phyloP scores from a whole-genome alignment of 2,888 invertebrate species.

The Aromia moschata region DNA sequence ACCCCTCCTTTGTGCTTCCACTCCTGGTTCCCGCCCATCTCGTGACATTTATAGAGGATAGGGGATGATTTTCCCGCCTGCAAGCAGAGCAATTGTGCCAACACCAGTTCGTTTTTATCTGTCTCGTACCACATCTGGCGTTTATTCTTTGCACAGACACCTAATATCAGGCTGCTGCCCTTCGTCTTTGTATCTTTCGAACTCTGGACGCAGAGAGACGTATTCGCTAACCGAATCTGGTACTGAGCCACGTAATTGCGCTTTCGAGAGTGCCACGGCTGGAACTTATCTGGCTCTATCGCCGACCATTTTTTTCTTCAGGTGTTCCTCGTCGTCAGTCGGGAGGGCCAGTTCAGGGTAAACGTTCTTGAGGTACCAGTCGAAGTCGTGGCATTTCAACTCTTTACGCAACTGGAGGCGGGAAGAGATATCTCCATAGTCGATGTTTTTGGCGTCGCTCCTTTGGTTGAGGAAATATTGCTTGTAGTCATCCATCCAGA shows the following conservation, averaged over 20 bases:
- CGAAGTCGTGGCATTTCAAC: conserved; percentile 83
- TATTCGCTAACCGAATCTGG: conserved; percentile 74
- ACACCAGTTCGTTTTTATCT: conserved; percentile 80
- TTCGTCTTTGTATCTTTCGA: conserved; percentile 80
- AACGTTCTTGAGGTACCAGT: conserved; percentile 87
- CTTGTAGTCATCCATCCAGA: conserved; percentile 98
- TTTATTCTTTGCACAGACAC: conserved; percentile 74
- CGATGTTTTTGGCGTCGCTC: conserved; percentile 69
- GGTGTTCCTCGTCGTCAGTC: conserved; percentile 66
- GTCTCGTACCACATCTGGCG: conserved; percentile 90
- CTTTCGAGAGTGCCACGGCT: conserved; percentile 86
- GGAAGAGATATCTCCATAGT: conserved; percentile 83
- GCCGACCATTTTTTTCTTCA: conserved; percentile 71
- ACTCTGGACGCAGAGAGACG: conserved; percentile 81
- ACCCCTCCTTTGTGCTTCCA: conserved; percentile 87
- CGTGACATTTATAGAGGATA: conserved; percentile 89
- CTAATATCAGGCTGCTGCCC: conserved; percentile 77
- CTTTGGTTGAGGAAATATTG: conserved; percentile 78
- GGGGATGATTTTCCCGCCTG: conserved; percentile 76
- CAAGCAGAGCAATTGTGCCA: conserved; percentile 85
- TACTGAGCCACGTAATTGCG: conserved; percentile 78
- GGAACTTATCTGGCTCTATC: conserved; percentile 72
- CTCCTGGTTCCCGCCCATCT: conserved; percentile 89
- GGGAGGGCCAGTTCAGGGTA: conserved; percentile 83
- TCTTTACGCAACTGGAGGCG: conserved; percentile 75